phyloP scores from a whole-genome alignment of 1,140 invertebrate species.

The Cydia fagiglandana region DNA sequence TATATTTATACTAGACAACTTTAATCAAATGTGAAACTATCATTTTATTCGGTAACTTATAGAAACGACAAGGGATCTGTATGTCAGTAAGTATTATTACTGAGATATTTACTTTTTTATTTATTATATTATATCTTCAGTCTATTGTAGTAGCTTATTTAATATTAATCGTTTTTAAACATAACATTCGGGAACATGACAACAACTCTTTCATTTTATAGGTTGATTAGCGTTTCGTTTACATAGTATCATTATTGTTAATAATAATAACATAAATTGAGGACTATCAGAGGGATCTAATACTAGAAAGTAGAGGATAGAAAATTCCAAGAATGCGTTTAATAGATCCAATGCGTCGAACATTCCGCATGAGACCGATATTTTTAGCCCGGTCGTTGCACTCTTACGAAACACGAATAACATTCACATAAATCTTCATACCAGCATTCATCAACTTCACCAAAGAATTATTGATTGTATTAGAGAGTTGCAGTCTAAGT shows the following conservation, averaged over 20 bases:
- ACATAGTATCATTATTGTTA: background rate
- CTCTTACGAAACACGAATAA: constrained; percentile 55
- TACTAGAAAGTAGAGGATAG: constrained; percentile 23
- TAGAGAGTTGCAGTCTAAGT: too few species aligned
- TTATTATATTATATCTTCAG: background rate
- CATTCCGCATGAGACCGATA: constrained; percentile 58
- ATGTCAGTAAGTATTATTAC: background rate
- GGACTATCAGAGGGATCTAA: too few species aligned
- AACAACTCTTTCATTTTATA: background rate
- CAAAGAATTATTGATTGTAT: too few species aligned
- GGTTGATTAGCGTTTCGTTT: background rate
- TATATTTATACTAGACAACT: background rate
- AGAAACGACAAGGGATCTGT: background rate
- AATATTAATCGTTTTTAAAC: background rate
- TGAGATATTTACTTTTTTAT: background rate
- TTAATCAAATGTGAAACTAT: background rate
- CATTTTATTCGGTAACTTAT: background rate
- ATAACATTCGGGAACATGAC: background rate
- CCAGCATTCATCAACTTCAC: constrained; percentile 5
- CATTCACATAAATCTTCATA: constrained; percentile 17
- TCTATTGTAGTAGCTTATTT: background rate
- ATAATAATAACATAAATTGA: background rate
- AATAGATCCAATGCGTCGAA: constrained; percentile 57
- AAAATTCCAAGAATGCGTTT: constrained; percentile 67
- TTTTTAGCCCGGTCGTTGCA: constrained; percentile 57